Base-by-base conservation (phyloP, 2,113 vertebrate species). In the Mastomys natalensis region DNA sequence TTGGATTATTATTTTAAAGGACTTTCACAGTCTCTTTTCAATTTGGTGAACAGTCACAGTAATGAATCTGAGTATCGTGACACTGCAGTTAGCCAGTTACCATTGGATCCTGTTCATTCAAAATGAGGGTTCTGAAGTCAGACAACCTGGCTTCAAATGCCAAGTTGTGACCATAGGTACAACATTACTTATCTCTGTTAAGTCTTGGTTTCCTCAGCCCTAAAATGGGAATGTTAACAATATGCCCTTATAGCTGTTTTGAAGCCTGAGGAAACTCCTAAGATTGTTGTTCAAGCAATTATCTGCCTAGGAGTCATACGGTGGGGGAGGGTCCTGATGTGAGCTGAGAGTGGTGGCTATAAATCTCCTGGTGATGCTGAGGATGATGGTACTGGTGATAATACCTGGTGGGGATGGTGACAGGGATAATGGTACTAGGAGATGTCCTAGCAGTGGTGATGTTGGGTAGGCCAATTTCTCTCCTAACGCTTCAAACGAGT, bases 401-500 rank as follows among this genome's bases (percentile, higher is more conserved):
- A 72, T 55, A 37, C 68, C n/a, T 29, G 10, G 45, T 51, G 22
- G 12, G 51, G 82, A 37, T 40, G 43, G 29, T 48, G 43, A 4
- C 19, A 34, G 11, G 60, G 66, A 34, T 89, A 43, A 48, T 11
- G 31, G 78, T 82, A 58, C 78, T 10, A 80, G 51, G 3, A 58
- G 53, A 58, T 81, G 51, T 21, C 24, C 5, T 21, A 16, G 24
- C 21, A 15, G 68, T 17, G 22, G 26, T 66, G 84, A 53, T 53
- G 34, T 15, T 84, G 24, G 21, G 73, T 45, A n/a, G 55, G 66
- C 43, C 68, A 53, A 55, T 66, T 94, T 87, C 90, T 81, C 43
- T 77, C 87, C 89, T 53, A 91, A 74, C 9, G 53, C 93, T 91
- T 92, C n/a, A 90, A 62, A 62, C 45, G 51, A 26, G 62, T 55